Evolutionary conservation across 2,888 invertebrate species (phyloP).

Genomic region (Lycocerus yunnanus): DNA sequence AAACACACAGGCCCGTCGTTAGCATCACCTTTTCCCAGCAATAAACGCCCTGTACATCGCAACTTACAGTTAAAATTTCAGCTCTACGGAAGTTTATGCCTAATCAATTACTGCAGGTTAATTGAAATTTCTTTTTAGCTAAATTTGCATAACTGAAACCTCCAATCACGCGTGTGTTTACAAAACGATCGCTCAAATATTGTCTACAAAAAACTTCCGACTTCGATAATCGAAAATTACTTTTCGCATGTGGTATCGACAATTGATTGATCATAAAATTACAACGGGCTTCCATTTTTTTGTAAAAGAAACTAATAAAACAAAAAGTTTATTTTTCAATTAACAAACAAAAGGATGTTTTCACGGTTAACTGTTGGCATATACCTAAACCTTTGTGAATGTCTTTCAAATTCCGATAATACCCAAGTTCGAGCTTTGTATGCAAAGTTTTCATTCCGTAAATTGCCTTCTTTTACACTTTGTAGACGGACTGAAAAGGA

Average conservation of each 20-base stretch:
- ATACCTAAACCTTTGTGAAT: not conserved
- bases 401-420: not conserved
- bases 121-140: too few relatives aligned
- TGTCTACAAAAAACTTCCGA: not conserved
- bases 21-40: too few relatives aligned
- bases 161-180: not conserved
- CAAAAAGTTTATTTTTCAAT: not conserved
- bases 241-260: not conserved
- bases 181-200: not conserved
- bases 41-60: too few relatives aligned
- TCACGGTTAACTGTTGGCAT: not conserved
- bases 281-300: not conserved
- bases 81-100: too few relatives aligned
- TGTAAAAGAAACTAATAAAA: not conserved
- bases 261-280: not conserved
- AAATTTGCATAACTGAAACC: not conserved
- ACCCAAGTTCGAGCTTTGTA: not conserved
- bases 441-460: conserved; percentile 18
- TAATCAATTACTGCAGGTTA: not conserved
- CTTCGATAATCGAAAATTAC: not conserved
- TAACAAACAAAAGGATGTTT: not conserved
- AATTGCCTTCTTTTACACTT: conserved; percentile 32
- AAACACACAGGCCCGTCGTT: too few relatives aligned
- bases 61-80: too few relatives aligned
- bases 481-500: conserved; percentile 20